Evolutionary conservation across 2,888 invertebrate species (phyloP).

Genomic region (Heliconius aoede): DNA sequence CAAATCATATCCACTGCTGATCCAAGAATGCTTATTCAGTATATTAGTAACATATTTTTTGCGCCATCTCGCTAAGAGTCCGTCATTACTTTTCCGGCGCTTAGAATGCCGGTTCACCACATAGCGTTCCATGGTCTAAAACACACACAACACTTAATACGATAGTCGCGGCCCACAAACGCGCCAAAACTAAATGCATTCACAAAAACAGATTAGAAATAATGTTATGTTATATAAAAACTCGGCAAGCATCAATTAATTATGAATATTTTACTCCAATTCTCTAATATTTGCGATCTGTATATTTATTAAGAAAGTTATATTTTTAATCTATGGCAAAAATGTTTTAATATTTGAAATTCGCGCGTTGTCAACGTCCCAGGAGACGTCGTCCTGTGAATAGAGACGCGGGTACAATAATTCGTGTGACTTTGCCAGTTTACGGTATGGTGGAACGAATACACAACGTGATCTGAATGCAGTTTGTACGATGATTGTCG

Average conservation of each 20-base stretch:
- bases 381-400: conserved; percentile 68
- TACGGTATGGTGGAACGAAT: conserved; percentile 82
- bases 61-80: conserved; percentile 71
- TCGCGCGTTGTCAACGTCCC: conserved; percentile 40
- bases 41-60: conserved; percentile 67
- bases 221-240: conserved; percentile 64
- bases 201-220: conserved; percentile 59
- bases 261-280: conserved; percentile 56
- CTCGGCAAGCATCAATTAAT: conserved; percentile 70
- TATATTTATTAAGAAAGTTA: conserved; percentile 61
- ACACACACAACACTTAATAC: conserved; percentile 50
- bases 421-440: conserved; percentile 66
- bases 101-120: conserved; percentile 73
- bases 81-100: conserved; percentile 65
- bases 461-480: conserved; percentile 77
- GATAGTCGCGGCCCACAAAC: conserved; percentile 62
- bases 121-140: conserved; percentile 71
- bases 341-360: conserved; percentile 52
- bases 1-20: conserved; percentile 73
- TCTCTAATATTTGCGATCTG: conserved; percentile 23
- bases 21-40: conserved; percentile 68
- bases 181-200: conserved; percentile 58
- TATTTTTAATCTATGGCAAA: conserved; percentile 50
- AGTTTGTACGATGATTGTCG: conserved; percentile 66
- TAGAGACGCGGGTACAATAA: conserved; percentile 68